These are phyloP conservation scores for Xylocopa sonorina DNA, from an alignment of 1,140 invertebrate species.

Conservation along the genomic window DNA sequence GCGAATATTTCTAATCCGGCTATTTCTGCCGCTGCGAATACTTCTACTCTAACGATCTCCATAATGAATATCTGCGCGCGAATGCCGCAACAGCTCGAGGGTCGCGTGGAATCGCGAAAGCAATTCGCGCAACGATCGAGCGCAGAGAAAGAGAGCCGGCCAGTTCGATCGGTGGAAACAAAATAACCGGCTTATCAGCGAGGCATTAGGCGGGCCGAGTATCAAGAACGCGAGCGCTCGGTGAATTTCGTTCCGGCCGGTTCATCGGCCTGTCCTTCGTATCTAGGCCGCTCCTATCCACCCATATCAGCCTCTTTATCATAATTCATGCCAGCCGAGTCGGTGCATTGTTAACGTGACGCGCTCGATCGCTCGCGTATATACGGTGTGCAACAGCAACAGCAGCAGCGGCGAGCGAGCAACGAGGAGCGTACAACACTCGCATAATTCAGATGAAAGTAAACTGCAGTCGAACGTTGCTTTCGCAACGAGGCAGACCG, in stretches of 20 bases:
- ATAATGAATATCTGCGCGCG: too few species aligned
- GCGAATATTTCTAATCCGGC: too few species aligned
- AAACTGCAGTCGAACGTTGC: slow-evolving; percentile 46
- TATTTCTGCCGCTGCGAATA: too few species aligned
- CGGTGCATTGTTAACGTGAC: slow-evolving; percentile 56
- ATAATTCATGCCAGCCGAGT: slow-evolving; percentile 67
- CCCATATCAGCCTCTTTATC: slow-evolving; percentile 70
- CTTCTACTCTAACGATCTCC: too few species aligned
- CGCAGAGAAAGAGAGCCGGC: neutral
- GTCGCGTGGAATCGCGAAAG: too few species aligned
- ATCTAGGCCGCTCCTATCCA: slow-evolving; percentile 70
- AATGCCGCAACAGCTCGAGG: too few species aligned
- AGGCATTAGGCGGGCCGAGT: neutral
- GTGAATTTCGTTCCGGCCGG: slow-evolving; percentile 47
- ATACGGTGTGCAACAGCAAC: slow-evolving; percentile 6
- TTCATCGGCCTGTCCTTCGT: slow-evolving; percentile 72
- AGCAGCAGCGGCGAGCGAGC: neutral
- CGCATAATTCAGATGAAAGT: slow-evolving; percentile 69
- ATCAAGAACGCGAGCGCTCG: slow-evolving; percentile 18
- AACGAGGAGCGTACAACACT: slow-evolving; percentile 28
- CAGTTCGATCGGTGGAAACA: neutral
- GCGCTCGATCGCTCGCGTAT: slow-evolving; percentile 25
- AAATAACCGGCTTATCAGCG: slow-evolving; percentile 3
- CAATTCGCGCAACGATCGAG: neutral
- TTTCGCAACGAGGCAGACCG: slow-evolving; percentile 43